Evolutionary conservation across 2,113 vertebrate genomes (phyloP), one percentile per base, ranked within the genome.

Genomic region (Corythaixoides concolor): DNA sequence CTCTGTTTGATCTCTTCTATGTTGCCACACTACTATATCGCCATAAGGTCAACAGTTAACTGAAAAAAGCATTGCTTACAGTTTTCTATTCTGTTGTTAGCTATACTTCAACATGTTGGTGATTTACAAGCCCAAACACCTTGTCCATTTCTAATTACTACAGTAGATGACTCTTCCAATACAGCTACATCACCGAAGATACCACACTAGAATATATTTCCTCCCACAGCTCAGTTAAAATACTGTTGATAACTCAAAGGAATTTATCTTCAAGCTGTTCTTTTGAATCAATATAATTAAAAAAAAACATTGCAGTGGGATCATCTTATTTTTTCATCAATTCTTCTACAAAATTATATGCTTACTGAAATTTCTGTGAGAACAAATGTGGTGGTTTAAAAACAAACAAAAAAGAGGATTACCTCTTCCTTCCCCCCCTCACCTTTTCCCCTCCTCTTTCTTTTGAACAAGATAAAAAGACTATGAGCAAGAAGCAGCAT

Each of bases 21-120:
- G 11, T 20, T 5, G 3, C 21, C 12, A 4, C 45, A 35, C 24
- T 27, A 21, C 20, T 5, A 26, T 1, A 1, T 12, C 85, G 39
- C 17, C 15, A 12, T 39, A 68, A 73, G 16, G 30, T 66, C 45
- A 90, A 11, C 2, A 66, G 11, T 28, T 39, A 68, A 49, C 24
- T 33, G 49, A 56, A 89, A 78, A 76, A 76, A 17, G 52, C n/a
- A 50, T 5, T 7, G 1, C 11, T 60, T 73, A 30, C 0, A 67
- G 22, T 70, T 70, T 89, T 78, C 72, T 47, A n/a, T 62, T 72
- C 28, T 53, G 9, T 63, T 87, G 21, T 85, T 78, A 78, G 20
- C 32, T 58, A 66, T 33, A 69, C 5, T 52, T 37, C 32, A 75
- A 32, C 12, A 18, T 37, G 43, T 6, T 26, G 41, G 12, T 24